Evolutionary conservation across 1,140 invertebrate species (phyloP), one percentile per base, ranked within the genome.

Genomic region (Lutraria rhynchaena): DNA sequence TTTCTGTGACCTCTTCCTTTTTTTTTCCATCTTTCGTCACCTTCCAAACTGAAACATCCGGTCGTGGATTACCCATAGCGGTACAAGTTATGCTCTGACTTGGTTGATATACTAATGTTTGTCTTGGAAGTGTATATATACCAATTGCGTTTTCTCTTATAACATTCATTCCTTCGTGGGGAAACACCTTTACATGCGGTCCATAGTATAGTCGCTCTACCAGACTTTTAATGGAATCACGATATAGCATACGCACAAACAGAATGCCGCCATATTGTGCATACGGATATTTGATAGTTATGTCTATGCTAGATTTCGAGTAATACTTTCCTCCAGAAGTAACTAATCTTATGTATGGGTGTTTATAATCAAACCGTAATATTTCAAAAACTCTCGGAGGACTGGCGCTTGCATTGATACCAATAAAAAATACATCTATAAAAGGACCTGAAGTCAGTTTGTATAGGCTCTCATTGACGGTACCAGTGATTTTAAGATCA

Each of bases 201-300:
- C 76, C 76, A 31, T 80, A 67, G 19, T 44, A 70, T 11, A 80
- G n/a, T 22, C 70, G 53, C 46, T 70, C 44, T n/a, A 80, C 29
- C 44, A 70, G 17, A 37, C 76, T 65, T 2, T 33, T 61, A 13
- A 58, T 46, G 37, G 41, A 27, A 2, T 75, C 57, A 9, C 51
- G 41, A 17, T 70, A 67, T 1, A 65, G 76, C 49, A 80, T 49
- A 13, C 65, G 49, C 3, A 80, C 37, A 22, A 65, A 46, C 4
- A 80, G 61, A 37, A 80, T 80, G 33, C 76, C 76, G 41, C 76
- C 76, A 70, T 80, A 80, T 37, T 70, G 76, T 7, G 46, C 76
- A 46, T 69, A 80, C 55, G 63, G 63, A 19, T 80, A 58, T 46
- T 65, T 15, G 4, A 80, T 63, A 3, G 65, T 69, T 19, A 80